Conservation (phyloP, 1,140 invertebrate species). For the Papilio polytes region DNA sequence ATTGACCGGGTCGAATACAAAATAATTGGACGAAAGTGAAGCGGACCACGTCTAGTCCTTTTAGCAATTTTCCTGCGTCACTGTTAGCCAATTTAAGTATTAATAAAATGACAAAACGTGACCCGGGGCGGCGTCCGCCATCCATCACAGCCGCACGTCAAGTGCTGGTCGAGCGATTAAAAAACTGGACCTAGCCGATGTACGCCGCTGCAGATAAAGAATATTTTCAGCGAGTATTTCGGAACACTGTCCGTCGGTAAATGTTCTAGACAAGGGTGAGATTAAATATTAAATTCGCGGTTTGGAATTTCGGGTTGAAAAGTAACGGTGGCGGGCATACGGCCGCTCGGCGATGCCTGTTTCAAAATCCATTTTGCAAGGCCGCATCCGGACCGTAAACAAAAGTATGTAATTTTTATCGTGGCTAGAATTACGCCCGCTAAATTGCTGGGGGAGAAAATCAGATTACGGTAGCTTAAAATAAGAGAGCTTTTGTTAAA, state of each 20-base stretch:
- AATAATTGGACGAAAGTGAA: slow-evolving; percentile 16
- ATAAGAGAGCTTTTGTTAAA: slow-evolving; percentile 39
- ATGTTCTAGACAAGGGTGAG: slow-evolving; percentile 81
- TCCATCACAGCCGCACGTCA: slow-evolving; percentile 79
- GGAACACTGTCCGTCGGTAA: slow-evolving; percentile 71
- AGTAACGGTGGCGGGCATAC: slow-evolving; percentile 62
- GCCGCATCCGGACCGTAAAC: slow-evolving; percentile 51
- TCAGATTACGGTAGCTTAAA: slow-evolving; percentile 39
- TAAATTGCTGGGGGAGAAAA: slow-evolving; percentile 48
- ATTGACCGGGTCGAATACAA: slow-evolving; percentile 22
- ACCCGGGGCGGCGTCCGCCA: slow-evolving; percentile 66
- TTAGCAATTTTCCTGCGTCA: slow-evolving; percentile 71
- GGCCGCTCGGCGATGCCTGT: slow-evolving; percentile 49
- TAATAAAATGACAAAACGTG: slow-evolving; percentile 83
- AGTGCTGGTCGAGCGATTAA: slow-evolving; percentile 79
- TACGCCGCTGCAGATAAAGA: slow-evolving; percentile 61
- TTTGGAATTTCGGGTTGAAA: slow-evolving; percentile 79
- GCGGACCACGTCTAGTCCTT: slow-evolving; percentile 35
- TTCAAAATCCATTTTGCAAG: slow-evolving; percentile 50
- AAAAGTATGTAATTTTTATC: slow-evolving; percentile 57
- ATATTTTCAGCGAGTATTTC: slow-evolving; percentile 63
- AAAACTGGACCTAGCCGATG: slow-evolving; percentile 77
- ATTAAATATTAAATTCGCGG: slow-evolving; percentile 83
- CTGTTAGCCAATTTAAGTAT: slow-evolving; percentile 81
- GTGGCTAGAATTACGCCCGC: slow-evolving; percentile 51